phyloP scores from a whole-genome alignment of 2,888 invertebrate genomes.

The Dinocampus coccinellae region DNA sequence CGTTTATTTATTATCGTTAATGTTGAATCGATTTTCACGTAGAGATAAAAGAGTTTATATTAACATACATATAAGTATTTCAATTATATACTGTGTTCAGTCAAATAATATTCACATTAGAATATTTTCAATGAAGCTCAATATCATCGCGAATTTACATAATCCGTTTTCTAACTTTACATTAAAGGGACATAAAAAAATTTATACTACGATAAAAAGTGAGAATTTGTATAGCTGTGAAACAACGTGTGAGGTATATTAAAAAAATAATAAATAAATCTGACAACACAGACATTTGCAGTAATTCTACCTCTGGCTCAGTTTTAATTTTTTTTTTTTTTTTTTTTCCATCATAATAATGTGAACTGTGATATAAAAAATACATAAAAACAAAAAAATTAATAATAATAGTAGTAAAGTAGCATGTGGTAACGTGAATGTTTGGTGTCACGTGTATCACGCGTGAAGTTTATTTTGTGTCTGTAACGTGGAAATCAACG shows the following conservation, averaged over 20 bases:
- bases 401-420: too few relatives aligned
- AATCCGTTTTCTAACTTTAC: neutral
- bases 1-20: neutral
- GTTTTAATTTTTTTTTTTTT: neutral
- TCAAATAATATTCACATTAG: neutral
- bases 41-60: neutral
- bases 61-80: neutral
- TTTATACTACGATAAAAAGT: neutral
- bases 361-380: constrained; percentile 13
- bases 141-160: neutral
- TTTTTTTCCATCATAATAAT: constrained; percentile 10
- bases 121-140: neutral
- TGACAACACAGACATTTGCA: too few relatives aligned
- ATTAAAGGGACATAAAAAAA: neutral
- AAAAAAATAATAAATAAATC: neutral
- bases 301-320: neutral
- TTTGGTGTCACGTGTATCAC: constrained; percentile 54
- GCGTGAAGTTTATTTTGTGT: constrained; percentile 48
- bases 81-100: neutral
- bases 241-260: neutral
- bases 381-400: too few relatives aligned
- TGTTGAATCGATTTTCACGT: constrained; percentile 7
- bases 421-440: constrained; percentile 49
- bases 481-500: constrained; percentile 52
- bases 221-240: neutral